These are phyloP conservation scores for Exaiptasia diaphana DNA, from an alignment of 64 coral and sea anemone genomes.

Conservation along the genomic window DNA sequence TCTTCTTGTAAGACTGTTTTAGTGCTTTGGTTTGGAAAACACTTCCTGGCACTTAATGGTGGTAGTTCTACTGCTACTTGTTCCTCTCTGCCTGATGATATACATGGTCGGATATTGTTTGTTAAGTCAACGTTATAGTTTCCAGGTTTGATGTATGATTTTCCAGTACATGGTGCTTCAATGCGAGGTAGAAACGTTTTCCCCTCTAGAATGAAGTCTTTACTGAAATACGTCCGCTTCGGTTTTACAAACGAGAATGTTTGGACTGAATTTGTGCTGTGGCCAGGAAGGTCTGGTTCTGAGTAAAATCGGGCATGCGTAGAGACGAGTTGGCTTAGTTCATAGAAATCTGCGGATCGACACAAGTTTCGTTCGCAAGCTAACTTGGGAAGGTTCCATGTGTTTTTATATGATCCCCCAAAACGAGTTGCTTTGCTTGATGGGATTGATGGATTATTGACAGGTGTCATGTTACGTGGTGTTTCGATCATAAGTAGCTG, in stretches of 20 bases:
- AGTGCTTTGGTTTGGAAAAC: neutral
- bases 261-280: no score
- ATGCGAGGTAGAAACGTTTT: no score
- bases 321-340: slow-evolving; percentile 1
- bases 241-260: no score
- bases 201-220: no score
- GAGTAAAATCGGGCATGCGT: no score
- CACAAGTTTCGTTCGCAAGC: neutral
- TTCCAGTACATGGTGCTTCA: no score
- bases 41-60: neutral
- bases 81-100: no score
- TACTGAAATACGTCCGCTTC: no score
- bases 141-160: no score
- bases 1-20: neutral
- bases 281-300: neutral
- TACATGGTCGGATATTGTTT: no score
- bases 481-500: neutral
- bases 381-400: neutral
- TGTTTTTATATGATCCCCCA: neutral
- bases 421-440: slow-evolving; percentile 8
- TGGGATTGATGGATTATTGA: neutral
- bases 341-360: slow-evolving; percentile 1
- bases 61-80: no score
- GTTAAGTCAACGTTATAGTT: no score
- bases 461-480: neutral